A percentile compares a stretch with the other conserved stretches of the same genome.
Evolutionary conservation across 2,797 vertebrate species (phyloP).

Genomic region (Sebastes hubbsi): DNA sequence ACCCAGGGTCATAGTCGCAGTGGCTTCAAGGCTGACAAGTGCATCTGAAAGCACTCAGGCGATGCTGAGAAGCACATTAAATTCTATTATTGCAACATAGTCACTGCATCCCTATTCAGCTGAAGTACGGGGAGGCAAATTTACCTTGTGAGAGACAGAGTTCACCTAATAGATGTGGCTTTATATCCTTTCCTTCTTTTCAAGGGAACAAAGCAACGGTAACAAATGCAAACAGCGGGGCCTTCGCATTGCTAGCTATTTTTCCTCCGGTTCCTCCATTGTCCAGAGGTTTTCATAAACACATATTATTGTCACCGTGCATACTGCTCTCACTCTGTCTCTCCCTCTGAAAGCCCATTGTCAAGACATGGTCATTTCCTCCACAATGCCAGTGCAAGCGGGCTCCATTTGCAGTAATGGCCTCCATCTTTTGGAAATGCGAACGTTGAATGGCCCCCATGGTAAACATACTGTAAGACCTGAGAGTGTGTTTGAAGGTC

Average conservation of each 20-base stretch:
- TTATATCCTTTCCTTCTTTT: constrained; percentile 75
- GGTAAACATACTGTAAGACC: constrained; percentile 70
- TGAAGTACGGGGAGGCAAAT: constrained; percentile 70
- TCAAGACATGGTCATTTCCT: constrained; percentile 75
- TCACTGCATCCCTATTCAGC: constrained; percentile 73
- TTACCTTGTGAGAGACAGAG: constrained; percentile 75
- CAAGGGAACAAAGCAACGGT: constrained; percentile 74
- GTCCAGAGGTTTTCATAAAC: constrained; percentile 75
- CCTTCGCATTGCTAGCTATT: constrained; percentile 58
- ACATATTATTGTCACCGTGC: constrained; percentile 67
- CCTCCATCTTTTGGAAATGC: constrained; percentile 57
- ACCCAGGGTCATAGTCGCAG: constrained; percentile 80
- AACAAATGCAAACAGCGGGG: constrained; percentile 75
- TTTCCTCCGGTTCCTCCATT: constrained; percentile 62
- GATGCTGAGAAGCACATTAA: constrained; percentile 79
- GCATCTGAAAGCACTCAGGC: constrained; percentile 81
- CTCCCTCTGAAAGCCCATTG: constrained; percentile 68
- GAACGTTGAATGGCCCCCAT: constrained; percentile 55
- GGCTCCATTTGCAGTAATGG: constrained; percentile 73
- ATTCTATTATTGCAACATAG: constrained; percentile 81
- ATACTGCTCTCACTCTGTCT: constrained; percentile 52
- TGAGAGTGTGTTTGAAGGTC: constrained; percentile 66
- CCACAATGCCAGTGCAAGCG: constrained; percentile 66
- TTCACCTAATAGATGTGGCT: constrained; percentile 82
- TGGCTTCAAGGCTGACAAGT: constrained; percentile 82